Evolutionary conservation across 2,797 vertebrate species (phyloP), one percentile per base, ranked within the genome.

Genomic region (Molossus alvarezi): DNA sequence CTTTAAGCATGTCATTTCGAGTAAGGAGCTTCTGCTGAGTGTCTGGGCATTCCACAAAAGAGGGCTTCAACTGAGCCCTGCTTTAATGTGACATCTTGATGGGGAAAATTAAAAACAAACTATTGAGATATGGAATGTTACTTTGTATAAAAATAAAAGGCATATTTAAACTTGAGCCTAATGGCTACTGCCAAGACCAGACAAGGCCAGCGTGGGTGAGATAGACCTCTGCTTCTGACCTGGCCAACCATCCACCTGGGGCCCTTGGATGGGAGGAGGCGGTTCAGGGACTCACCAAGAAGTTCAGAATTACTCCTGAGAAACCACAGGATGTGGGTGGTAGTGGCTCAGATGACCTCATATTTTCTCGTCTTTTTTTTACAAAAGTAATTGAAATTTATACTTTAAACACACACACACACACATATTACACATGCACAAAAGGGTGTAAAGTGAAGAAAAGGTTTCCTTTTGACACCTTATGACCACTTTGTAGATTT

Each of bases 311-410:
- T 25, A 33, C 9, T 37, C 29, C 69, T 69, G 12, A 57, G 53
- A 88, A 55, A 84, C 1, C 80, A 33, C 14, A 67, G 6, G 6
- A 6, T 69, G 9, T 9, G 20, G 20, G 27, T 14, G 3, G 3
- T 23, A 13, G 45, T 51, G 45, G 29, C 79, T 67, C 79, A 67
- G 45, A 79, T 33, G 65, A 18, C 14, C 15, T 58, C 72, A 48
- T 18, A 25, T 77, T 77, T 77, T 64, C 57, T 51, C 72, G 53
- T 57, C 58, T 60, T 48, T 37, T 48, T 8, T 65, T 20, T 33
- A 14, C 76, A 25, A 60, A 95, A 64, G 51, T 72, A 86, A 89
- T 17, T 60, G 51, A 92, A 87, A 89, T 9, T 21, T n/a, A 60
- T 33, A 33, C 33, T 33, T 33, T 33, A 33, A 33, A 33, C 33